Evolutionary conservation across 2,797 vertebrate genomes (phyloP).

Genomic region (Rhabdophis nuchalis): DNA sequence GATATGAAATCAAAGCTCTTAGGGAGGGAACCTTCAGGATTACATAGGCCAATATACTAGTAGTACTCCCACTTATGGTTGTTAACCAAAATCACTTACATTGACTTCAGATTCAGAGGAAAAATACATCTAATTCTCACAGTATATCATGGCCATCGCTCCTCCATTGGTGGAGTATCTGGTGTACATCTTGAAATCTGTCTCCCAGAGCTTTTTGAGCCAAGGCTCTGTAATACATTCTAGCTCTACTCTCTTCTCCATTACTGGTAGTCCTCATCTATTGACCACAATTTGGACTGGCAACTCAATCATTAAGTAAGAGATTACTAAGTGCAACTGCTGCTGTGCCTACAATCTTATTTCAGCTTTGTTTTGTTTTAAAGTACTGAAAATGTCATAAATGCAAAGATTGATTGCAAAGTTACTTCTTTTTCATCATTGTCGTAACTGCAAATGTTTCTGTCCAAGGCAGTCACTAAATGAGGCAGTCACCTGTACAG

Average conservation of each 20-base stretch:
- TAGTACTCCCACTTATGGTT: background rate
- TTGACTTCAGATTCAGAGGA: background rate
- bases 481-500: background rate
- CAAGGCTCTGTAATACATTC: background rate
- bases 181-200: background rate
- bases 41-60: background rate
- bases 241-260: background rate
- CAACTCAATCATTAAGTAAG: background rate
- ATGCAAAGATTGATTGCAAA: background rate
- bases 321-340: background rate
- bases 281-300: background rate
- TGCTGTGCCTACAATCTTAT: background rate
- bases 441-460: background rate
- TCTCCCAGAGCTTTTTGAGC: background rate
- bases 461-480: background rate
- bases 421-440: background rate
- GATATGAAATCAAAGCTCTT: background rate
- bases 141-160: background rate
- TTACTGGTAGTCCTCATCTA: background rate
- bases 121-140: background rate
- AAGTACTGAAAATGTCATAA: background rate
- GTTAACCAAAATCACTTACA: background rate
- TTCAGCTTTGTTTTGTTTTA: background rate
- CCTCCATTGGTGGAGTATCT: background rate
- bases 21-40: background rate